Evolutionary conservation across 2,888 invertebrate species (phyloP).

Genomic region (Drosophila histrio): DNA sequence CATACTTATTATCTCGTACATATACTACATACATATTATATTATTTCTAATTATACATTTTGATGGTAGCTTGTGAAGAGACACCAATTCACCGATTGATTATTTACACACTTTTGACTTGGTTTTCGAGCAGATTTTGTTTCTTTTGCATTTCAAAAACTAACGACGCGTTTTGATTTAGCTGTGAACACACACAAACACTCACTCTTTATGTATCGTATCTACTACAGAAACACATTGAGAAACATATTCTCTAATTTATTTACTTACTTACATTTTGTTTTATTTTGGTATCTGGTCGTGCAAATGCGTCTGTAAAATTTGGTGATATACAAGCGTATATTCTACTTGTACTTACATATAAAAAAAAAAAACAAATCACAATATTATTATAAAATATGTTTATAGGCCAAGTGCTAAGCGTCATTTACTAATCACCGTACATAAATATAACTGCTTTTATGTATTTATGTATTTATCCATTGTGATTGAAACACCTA

Average conservation of each 20-base stretch:
- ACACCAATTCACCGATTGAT: slow-evolving; percentile 45
- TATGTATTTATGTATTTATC: slow-evolving; percentile 46
- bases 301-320: slow-evolving; percentile 67
- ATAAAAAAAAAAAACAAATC: slow-evolving; percentile 12
- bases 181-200: slow-evolving; percentile 2
- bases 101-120: slow-evolving; percentile 58
- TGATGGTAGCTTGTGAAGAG: slow-evolving; percentile 72
- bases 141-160: slow-evolving; percentile 50
- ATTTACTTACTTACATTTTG: slow-evolving; percentile 20
- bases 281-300: slow-evolving; percentile 61
- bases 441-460: slow-evolving; percentile 43
- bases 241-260: slow-evolving; percentile 3
- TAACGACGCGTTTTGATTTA: slow-evolving; percentile 49
- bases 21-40: slow-evolving; percentile 22
- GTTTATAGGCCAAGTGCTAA: slow-evolving; percentile 26
- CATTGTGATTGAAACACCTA: slow-evolving; percentile 43
- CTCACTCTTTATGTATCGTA: slow-evolving; percentile 2
- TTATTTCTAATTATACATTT: slow-evolving; percentile 32
- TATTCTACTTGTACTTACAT: slow-evolving; percentile 18
- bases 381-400: slow-evolving; percentile 26
- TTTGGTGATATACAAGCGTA: slow-evolving; percentile 30
- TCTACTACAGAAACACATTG: slow-evolving; percentile 26
- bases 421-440: slow-evolving; percentile 50
- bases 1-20: slow-evolving; percentile 46
- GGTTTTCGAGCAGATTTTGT: slow-evolving; percentile 60